A percentile compares a stretch with the other conserved stretches of the same genome.
Evolutionary conservation across 2,888 invertebrate genomes (phyloP).

Genomic region (Celastrina argiolus): DNA sequence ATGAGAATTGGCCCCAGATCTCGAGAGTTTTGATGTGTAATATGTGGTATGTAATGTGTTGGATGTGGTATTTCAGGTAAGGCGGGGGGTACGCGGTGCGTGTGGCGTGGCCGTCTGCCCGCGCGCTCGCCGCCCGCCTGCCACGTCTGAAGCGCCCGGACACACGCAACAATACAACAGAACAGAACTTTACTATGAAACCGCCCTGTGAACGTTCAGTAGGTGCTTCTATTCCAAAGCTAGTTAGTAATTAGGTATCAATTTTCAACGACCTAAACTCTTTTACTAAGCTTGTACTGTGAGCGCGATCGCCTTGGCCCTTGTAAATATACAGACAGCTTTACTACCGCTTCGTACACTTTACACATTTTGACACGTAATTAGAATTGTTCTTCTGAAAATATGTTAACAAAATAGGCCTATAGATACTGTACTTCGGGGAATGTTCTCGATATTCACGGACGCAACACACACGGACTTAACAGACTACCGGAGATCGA

Average conservation of each 20-base stretch:
- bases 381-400: slow-evolving; percentile 47
- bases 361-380: slow-evolving; percentile 61
- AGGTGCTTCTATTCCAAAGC: slow-evolving; percentile 32
- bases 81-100: slow-evolving; percentile 52
- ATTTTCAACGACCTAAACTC: slow-evolving; percentile 34
- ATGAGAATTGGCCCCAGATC: neutral
- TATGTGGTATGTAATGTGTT: neutral
- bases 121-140: slow-evolving; percentile 63
- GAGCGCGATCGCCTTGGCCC: slow-evolving; percentile 47
- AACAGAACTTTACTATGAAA: slow-evolving; percentile 20
- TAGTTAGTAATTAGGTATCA: slow-evolving; percentile 30
- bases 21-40: neutral
- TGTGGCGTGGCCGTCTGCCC: slow-evolving; percentile 61
- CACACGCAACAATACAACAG: slow-evolving; percentile 28
- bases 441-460: slow-evolving; percentile 8
- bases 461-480: slow-evolving; percentile 4
- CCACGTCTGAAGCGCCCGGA: slow-evolving; percentile 52
- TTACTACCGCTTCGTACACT: slow-evolving; percentile 63
- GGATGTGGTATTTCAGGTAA: slow-evolving; percentile 44
- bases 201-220: slow-evolving; percentile 23
- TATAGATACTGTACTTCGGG: slow-evolving; percentile 36
- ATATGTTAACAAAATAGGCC: slow-evolving; percentile 51
- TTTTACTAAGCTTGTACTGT: slow-evolving; percentile 56
- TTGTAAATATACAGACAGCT: slow-evolving; percentile 67
- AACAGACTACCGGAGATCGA: slow-evolving; percentile 5